phyloP scores from a whole-genome alignment of 2,113 vertebrate species.

The Mastomys coucha region DNA sequence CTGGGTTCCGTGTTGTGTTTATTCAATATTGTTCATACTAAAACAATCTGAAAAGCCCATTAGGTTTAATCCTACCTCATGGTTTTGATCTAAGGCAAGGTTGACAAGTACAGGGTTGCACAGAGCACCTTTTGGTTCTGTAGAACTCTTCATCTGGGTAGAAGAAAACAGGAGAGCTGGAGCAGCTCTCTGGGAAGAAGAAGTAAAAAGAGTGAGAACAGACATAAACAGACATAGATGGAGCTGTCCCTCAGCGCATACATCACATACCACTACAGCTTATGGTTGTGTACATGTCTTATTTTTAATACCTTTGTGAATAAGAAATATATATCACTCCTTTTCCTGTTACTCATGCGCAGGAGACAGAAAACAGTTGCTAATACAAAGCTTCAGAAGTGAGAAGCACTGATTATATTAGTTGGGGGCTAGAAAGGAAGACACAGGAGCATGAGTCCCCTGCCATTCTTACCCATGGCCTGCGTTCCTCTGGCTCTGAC shows the following conservation, averaged over 20 bases:
- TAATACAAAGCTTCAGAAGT: neutral
- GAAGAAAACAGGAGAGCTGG: neutral
- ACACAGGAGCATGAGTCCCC: fast-evolving
- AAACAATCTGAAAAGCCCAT: neutral
- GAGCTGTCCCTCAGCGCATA: neutral
- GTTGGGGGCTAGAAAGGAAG: neutral
- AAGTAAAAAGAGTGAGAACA: neutral
- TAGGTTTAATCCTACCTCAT: neutral
- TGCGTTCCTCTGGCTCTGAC: neutral
- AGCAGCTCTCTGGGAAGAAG: neutral
- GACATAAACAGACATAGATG: neutral
- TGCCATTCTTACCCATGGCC: neutral
- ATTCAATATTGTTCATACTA: neutral
- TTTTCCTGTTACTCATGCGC: neutral
- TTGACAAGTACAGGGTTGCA: too few species aligned
- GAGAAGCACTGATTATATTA: neutral
- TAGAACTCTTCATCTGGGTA: neutral
- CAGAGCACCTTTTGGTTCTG: neutral
- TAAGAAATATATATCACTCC: neutral
- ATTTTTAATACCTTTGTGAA: conserved; percentile 21
- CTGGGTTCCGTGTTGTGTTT: neutral
- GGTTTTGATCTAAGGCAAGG: neutral
- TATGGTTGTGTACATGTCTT: neutral
- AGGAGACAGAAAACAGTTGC: conserved; percentile 4
- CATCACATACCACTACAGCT: neutral